Evolutionary conservation across 2,888 invertebrate species (phyloP), one percentile per base, ranked within the genome.

Genomic region (Protodeltote pygarga): DNA sequence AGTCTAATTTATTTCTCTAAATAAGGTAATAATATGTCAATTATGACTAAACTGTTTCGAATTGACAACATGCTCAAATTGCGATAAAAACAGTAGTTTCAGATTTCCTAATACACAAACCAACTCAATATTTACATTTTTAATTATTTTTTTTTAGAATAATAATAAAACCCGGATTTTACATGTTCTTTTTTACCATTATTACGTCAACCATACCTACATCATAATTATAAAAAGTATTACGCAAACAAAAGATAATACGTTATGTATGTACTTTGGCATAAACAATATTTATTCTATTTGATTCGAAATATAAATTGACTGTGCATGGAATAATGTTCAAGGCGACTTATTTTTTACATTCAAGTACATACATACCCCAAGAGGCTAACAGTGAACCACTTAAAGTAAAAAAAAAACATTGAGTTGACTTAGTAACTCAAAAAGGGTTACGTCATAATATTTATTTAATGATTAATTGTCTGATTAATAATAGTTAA

Each of bases 401-500:
- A 54, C 32, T 41, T 32, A 39, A n/a, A 31, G 31, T 42, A 58
- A 68, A 66, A 44, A 62, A 60, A 63, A 69, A 63, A 58, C 33
- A 32, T 49, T 47, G 52, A 60, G 51, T 47, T 65, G 68, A 62
- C 41, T 65, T 61, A 67, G 58, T 51, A 54, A 53, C 28, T 44
- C 40, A 34, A 51, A 69, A 67, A 53, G 42, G 29, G 40, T 59
- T 40, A 67, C 65, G 61, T 65, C 59, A 64, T 52, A 54, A 48
- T 68, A 69, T 82, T 75, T 81, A 80, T 75, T 74, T 77, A 73
- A 78, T 71, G 79, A 81, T 81, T 77, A 77, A 75, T 74, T 71
- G 71, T 70, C 72, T 65, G 77, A 81, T 81, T 75, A 77, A 65
- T 65, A 63, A 68, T 63, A 61, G 51, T 28, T 42, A 39, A 61